Evolutionary conservation across 2,113 vertebrate species (phyloP).

Genomic region (Seriola aureovittata): DNA sequence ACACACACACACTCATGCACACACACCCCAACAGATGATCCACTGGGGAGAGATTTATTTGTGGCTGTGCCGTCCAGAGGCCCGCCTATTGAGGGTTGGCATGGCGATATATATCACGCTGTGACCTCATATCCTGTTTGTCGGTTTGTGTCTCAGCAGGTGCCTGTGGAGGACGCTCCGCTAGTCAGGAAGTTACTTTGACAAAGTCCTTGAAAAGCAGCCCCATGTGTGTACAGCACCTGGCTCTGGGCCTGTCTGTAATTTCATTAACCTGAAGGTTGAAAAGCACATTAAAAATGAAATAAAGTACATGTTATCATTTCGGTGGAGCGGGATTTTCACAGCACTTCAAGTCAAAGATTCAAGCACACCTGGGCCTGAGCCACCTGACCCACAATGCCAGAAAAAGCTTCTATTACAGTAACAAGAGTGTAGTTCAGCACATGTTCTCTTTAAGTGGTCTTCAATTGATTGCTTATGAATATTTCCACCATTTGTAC

Average conservation of each 20-base stretch:
- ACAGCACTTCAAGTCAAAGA: too few relatives aligned
- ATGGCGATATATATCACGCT: constrained; percentile 48
- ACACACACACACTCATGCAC: not conserved
- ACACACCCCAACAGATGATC: constrained; percentile 32
- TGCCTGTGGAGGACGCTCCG: constrained; percentile 4
- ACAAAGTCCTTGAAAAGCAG: constrained; percentile 48
- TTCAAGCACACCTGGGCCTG: not conserved
- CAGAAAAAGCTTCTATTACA: too few relatives aligned
- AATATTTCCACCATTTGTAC: too few relatives aligned
- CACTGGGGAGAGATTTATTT: constrained; percentile 65
- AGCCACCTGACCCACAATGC: not conserved
- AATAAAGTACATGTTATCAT: not conserved
- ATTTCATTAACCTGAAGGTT: constrained; percentile 32
- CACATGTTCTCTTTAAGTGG: too few relatives aligned
- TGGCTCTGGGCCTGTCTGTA: constrained; percentile 17
- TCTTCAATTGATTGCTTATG: too few relatives aligned
- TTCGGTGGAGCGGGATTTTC: not conserved
- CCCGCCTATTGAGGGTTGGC: constrained; percentile 61
- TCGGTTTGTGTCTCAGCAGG: constrained; percentile 38
- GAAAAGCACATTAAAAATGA: constrained; percentile 30
- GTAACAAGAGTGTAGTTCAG: not conserved
- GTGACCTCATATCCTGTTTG: constrained; percentile 72
- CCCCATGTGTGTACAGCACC: not conserved
- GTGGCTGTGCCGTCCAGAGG: constrained; percentile 33
- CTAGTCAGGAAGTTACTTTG: constrained; percentile 34